phyloP scores from a whole-genome alignment of 1,140 invertebrate genomes.

The Cotesia glomerata region DNA sequence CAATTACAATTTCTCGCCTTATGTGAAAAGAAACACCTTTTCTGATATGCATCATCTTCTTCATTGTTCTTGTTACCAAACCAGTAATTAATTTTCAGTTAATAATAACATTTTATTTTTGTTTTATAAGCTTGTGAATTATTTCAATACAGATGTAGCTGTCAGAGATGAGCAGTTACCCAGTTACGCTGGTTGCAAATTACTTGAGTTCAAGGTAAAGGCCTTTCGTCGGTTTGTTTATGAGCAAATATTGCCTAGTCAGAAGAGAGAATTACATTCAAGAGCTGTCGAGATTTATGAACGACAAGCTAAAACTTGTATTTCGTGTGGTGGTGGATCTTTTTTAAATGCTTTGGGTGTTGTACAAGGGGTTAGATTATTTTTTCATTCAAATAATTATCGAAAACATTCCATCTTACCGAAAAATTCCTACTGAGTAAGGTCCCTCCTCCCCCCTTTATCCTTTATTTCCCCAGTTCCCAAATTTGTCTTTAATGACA shows the following conservation, averaged over 20 bases:
- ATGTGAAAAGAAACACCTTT: constrained; percentile 37
- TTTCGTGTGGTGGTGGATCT: constrained; percentile 59
- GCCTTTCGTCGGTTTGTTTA: constrained; percentile 61
- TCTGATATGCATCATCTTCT: constrained; percentile 44
- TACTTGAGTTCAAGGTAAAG: constrained; percentile 61
- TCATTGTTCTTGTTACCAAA: constrained; percentile 33
- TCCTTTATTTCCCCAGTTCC: too few relatives aligned
- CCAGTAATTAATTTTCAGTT: constrained; percentile 29
- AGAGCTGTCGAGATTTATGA: constrained; percentile 57
- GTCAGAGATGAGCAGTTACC: constrained; percentile 43
- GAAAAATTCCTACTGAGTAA: too few relatives aligned
- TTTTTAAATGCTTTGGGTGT: constrained; percentile 55
- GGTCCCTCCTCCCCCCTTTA: too few relatives aligned
- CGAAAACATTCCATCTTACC: too few relatives aligned
- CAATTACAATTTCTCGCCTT: constrained; percentile 25
- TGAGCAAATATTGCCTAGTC: constrained; percentile 58
- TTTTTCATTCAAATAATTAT: neutral
- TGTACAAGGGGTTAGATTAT: constrained; percentile 27
- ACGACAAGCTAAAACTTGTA: constrained; percentile 61
- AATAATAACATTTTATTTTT: neutral
- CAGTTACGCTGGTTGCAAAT: constrained; percentile 63
- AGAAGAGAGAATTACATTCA: constrained; percentile 59
- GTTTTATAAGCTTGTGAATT: neutral
- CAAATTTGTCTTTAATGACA: too few relatives aligned
- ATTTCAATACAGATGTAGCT: neutral